Base-by-base conservation (phyloP, 2,888 invertebrate species). In the Monopis laevigella region DNA sequence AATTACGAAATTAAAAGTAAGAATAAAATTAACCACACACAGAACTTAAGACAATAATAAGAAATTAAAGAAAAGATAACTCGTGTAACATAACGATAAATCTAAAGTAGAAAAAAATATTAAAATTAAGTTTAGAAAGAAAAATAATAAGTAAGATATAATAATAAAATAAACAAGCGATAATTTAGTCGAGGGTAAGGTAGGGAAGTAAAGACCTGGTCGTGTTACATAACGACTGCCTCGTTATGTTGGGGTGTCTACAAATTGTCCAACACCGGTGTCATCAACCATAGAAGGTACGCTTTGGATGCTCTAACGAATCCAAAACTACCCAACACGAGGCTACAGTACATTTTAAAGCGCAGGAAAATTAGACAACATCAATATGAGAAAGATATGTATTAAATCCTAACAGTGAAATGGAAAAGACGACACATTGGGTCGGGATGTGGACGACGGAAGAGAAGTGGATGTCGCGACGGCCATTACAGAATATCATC, bases 1-100 rank as follows among this genome's bases (percentile, higher is more conserved):
- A 77, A 77, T 77, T 68, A 75, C 66, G 70, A 75, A 78, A 75
- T 65, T 74, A 75, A 77, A 73, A 75, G 72, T 77, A 74, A 77
- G 75, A 65, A 69, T 65, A 75, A 77, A 78, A 80, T 67, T 75
- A 78, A 80, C 66, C 77, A 77, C 77, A 77, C 77, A 73, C 67
- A 71, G 73, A 71, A 61, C 77, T 75, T 77, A 77, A 67, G 53
- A 59, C 72, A 75, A 75, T 70, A 64, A 62, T 67, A 69, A 70
- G 69, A 68, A 67, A 66, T 64, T 38, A 61, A 55, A 58, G 56
- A 47, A 55, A 58, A 51, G 62, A 68, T 62, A 64, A 66, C 59
- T 56, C 58, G 57, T 62, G 16, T 36, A 39, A 40, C 14, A 35
- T 41, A 41, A 35, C 39, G 40, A 47, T 39, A 45, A 47, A 43